phyloP scores from a whole-genome alignment of 2,113 vertebrate genomes.

The Probosciger aterrimus region DNA sequence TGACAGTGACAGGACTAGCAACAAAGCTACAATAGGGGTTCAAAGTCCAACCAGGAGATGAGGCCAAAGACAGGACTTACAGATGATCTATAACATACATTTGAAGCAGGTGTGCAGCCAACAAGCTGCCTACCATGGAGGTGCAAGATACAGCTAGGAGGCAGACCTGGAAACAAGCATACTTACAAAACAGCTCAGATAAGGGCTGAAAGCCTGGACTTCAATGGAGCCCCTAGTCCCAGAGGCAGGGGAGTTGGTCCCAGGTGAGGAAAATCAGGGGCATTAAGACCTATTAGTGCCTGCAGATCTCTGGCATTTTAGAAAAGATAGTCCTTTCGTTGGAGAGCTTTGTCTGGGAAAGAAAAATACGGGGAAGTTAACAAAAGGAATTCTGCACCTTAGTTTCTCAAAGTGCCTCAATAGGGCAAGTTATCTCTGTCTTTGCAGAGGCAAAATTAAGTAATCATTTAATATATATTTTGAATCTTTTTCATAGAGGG shows the following conservation, averaged over 20 bases:
- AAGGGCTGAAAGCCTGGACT: not conserved
- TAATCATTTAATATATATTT: not conserved
- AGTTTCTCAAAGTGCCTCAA: not conserved
- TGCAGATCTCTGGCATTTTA: not conserved
- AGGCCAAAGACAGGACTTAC: not conserved
- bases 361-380: not conserved
- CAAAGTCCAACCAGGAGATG: not conserved
- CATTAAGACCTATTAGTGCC: not conserved
- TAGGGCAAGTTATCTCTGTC: not conserved
- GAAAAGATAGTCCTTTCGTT: not conserved
- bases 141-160: not conserved
- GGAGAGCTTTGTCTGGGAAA: not conserved
- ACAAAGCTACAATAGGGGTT: not conserved
- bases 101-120: not conserved
- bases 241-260: not conserved
- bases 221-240: not conserved
- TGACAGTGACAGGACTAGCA: not conserved
- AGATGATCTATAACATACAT: no score
- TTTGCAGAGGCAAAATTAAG: not conserved
- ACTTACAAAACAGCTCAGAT: not conserved
- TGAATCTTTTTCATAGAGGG: not conserved
- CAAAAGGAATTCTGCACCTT: not conserved
- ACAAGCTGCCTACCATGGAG: fast-evolving
- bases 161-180: not conserved
- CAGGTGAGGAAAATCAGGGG: fast-evolving